Evolutionary conservation across 2,113 vertebrate genomes (phyloP), one percentile per base, ranked within the genome.

Genomic region (Ornithorhynchus anatinus): DNA sequence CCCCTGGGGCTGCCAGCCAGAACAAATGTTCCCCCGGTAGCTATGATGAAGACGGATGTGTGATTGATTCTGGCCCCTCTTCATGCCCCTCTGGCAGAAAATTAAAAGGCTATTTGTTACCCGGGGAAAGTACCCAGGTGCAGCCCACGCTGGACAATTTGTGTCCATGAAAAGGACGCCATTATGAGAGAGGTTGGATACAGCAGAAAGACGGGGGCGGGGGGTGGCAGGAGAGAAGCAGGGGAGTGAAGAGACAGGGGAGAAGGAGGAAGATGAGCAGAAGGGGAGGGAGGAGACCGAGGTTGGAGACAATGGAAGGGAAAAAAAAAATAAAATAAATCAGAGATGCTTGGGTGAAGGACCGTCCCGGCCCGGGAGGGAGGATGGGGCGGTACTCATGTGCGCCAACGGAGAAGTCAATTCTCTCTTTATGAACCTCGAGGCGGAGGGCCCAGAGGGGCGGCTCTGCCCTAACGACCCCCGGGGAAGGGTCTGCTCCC

Each of bases 91-190:
- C 92, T 93, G 91, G 92, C 92, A 94, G 94, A 94, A 94, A 94
- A 94, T 94, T 94, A 94, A 94, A 94, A 94, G 92, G 89, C 92
- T 94, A 93, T 94, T 94, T 94, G 94, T 94, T 94, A 94, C 92
- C 93, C 91, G 93, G 91, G 89, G 89, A 88, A 91, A 92, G 92
- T 91, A 93, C 93, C 93, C 93, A 94, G 94, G 92, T 94, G 94
- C 92, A 85, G 91, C 92, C 89, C 84, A 80, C 90, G 92, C 93
- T 91, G 92, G 92, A 94, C 94, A 94, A 94, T 94, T 94, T 94
- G 92, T 94, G 90, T 94, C 92, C 76, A 89, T 94, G 93, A 94
- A 94, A 94, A 93, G 93, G 91, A 91, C 85, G 91, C 92, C 91
- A 94, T 95, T 95, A 95, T 90, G 85, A 91, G 90, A 81, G 79